Base-by-base conservation (phyloP, 2,113 vertebrate species). In the Abramis brama region DNA sequence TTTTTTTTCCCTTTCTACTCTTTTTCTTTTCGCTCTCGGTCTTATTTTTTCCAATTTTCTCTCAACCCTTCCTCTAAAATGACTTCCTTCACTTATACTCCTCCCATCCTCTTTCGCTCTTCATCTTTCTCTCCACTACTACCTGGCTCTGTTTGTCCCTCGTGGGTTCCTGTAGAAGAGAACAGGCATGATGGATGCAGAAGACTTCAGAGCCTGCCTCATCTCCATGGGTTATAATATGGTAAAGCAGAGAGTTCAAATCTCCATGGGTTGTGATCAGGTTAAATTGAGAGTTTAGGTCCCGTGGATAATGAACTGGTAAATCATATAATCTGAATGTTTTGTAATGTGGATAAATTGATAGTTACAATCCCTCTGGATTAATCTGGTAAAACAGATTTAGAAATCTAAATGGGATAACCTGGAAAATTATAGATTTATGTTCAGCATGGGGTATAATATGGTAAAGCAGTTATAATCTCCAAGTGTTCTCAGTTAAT, bases 161-260 rank as follows among this genome's bases (percentile, higher is more conserved):
- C 89, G 91, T 79, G 90, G 92, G 89, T 91, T 79, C 92, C 93
- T 93, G 93, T 97, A 99, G 98, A 99, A 99, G 97, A 99, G 96
- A 97, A 97, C 97, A 96, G 98, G 98, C 94, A 95, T 97, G 96
- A 98, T 99, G 98, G 98, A 99, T 92, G 95, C 95, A 89, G 98
- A 99, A 94, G 98, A 99, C 97, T 99, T 99, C 97, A 97, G 96
- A 94, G 97, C 98, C 96, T 99, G 97, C 96, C 98, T 99, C 94
- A 99, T 99, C 97, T 98, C 98, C 97, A 96, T 99, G 96, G 98
- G 98, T 96, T 99, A 99, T 96, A 95, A 94, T 92, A 94, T 95
- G 95, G 95, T 95, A 95, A 95, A 94, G 91, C 88, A 75, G 90
- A 89, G 85, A 82, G 82, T 91, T 64, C 45, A 55, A 19, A 79